Base-by-base conservation (phyloP, 2,113 vertebrate genomes). In the Caracal caracal region DNA sequence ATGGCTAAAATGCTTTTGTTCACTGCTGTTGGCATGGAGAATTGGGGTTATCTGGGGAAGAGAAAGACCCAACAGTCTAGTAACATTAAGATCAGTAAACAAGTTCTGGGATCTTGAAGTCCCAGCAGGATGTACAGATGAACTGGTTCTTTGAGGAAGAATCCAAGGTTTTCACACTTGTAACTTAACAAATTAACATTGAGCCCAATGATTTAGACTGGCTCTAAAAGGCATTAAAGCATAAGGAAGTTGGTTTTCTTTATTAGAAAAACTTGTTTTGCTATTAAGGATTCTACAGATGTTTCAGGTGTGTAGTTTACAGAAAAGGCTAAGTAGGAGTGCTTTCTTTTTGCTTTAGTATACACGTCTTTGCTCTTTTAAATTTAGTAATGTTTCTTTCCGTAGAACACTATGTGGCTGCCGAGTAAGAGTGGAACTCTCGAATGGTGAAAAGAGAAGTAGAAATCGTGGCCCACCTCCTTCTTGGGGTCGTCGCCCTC, bases 401-500 rank as follows among this genome's bases (percentile, higher is more conserved):
- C 47, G 22, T 86, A 99, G 99, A 96, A 99, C 98, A 4, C 98
- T 99, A 8, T 99, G 99, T 97, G 99, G 99, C 90, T 99, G 99
- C 95, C 99, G 99, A 0, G 99, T 99, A 51, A 98, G 99, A 15
- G 99, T 99, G 95, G 99, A 99, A 96, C 98, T 99, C 49, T 99
- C 99, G 61, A 99, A 99, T 26, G 99, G 99, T 12, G 99, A 99
- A 96, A 99, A 99, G 71, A 99, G 99, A 47, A 99, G 99, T 85
- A 98, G 99, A 95, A 99, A 99, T 98, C 99, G 99, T 2, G 99
- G 99, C 4, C 99, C 99, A 3, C 99, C 99, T 93, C 99, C 99
- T 0, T 99, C 99, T 8, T 99, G 99, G 99, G 99, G 98, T 98
- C 99, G 99, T 73, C 99, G 99, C 13, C 99, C 99, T 86, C 99